Conservation (phyloP, 2,797 vertebrate genomes). For the Pristis pectinata region DNA sequence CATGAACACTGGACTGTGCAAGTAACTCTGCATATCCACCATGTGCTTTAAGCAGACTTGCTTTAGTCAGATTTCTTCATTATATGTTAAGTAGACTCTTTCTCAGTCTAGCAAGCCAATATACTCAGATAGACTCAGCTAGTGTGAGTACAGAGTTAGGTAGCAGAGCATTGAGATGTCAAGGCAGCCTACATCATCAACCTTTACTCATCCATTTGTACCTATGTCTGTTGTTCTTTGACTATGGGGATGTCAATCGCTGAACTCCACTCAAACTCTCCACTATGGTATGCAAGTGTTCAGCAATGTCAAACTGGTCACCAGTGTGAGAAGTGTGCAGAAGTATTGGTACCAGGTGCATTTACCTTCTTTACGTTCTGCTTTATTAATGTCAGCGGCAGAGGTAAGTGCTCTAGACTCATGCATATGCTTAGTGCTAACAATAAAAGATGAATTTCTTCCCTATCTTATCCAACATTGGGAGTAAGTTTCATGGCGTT, state of each 20-base stretch:
- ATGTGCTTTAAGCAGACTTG: neutral
- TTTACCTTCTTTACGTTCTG: too few relatives aligned
- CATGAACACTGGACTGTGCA: neutral
- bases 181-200: neutral
- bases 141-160: neutral
- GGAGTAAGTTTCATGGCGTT: neutral
- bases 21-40: neutral
- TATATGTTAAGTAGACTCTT: constrained; percentile 3
- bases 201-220: neutral
- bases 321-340: too few relatives aligned
- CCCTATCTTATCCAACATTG: too few relatives aligned
- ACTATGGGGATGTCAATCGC: neutral
- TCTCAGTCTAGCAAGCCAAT: neutral
- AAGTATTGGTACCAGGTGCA: too few relatives aligned
- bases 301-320: neutral
- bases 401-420: too few relatives aligned
- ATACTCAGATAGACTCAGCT: neutral
- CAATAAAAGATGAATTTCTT: too few relatives aligned
- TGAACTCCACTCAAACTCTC: neutral
- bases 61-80: neutral
- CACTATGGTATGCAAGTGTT: neutral
- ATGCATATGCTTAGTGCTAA: too few relatives aligned
- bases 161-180: neutral
- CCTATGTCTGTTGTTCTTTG: neutral
- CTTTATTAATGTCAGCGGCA: too few relatives aligned